Evolutionary conservation across 2,113 vertebrate species (phyloP).

Genomic region (Petroica traversi): DNA sequence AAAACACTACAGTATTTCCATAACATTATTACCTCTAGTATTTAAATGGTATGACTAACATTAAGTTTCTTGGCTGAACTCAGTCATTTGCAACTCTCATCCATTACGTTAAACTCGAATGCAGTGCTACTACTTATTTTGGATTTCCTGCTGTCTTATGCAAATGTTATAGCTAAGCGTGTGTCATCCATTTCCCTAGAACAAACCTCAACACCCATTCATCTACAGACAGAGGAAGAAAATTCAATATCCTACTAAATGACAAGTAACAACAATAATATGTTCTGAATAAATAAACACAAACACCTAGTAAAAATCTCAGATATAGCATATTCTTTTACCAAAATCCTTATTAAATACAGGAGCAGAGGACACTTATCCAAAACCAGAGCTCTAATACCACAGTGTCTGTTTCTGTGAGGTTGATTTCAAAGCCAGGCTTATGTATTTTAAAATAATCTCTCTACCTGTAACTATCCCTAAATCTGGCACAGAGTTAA

Average conservation of each 20-base stretch:
- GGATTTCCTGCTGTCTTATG: neutral
- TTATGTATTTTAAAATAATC: neutral
- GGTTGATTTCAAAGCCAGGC: neutral
- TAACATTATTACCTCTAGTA: neutral
- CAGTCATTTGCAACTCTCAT: neutral
- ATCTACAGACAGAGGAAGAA: neutral
- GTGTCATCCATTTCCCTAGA: neutral
- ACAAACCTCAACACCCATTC: neutral
- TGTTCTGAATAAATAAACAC: neutral
- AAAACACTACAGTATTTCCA: neutral
- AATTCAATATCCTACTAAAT: neutral
- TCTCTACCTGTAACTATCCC: neutral
- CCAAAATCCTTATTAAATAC: neutral
- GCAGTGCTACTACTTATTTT: neutral
- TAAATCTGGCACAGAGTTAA: neutral
- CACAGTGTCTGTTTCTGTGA: neutral
- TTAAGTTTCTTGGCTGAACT: neutral
- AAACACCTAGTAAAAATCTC: neutral
- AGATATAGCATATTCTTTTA: neutral
- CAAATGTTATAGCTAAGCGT: neutral
- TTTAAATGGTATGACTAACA: accelerated
- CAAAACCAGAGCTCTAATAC: neutral
- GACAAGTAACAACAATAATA: neutral
- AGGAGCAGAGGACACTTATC: neutral
- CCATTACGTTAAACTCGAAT: neutral